These are phyloP conservation scores for Phocoena phocoena DNA, from an alignment of 2,113 vertebrate genomes.

Conservation along the genomic window DNA sequence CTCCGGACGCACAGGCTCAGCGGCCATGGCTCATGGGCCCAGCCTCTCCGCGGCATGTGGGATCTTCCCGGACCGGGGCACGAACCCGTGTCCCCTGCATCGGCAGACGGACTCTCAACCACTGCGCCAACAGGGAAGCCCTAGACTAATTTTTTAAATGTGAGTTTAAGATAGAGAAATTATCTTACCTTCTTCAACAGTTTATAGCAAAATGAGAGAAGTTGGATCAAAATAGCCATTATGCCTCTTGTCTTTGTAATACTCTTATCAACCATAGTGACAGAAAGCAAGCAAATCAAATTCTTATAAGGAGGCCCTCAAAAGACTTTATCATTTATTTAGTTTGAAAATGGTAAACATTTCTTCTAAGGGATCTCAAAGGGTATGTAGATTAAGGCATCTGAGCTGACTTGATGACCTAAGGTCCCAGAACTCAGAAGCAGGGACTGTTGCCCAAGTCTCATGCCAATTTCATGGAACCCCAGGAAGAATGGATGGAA, in stretches of 20 bases:
- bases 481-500: not conserved
- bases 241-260: conserved; percentile 91
- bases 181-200: conserved; percentile 90
- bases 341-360: not conserved
- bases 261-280: conserved; percentile 89
- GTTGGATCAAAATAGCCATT: conserved; percentile 88
- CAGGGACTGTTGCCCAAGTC: not conserved
- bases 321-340: not conserved
- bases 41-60: no score
- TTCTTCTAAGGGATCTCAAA: not conserved
- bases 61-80: no score
- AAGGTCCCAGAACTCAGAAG: not conserved
- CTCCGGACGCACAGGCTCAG: no score
- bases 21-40: no score
- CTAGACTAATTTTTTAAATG: not conserved
- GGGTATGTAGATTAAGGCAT: not conserved
- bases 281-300: conserved; percentile 21
- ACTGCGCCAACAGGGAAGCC: no score
- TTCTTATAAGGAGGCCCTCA: not conserved
- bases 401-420: not conserved
- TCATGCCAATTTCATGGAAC: not conserved
- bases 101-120: no score
- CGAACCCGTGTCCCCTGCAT: no score
- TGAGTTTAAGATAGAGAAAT: conserved; percentile 12
- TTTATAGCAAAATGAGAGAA: conserved; percentile 92